These are phyloP conservation scores for Brachycybe producta DNA, from an alignment of 2,888 invertebrate genomes.

Conservation along the genomic window DNA sequence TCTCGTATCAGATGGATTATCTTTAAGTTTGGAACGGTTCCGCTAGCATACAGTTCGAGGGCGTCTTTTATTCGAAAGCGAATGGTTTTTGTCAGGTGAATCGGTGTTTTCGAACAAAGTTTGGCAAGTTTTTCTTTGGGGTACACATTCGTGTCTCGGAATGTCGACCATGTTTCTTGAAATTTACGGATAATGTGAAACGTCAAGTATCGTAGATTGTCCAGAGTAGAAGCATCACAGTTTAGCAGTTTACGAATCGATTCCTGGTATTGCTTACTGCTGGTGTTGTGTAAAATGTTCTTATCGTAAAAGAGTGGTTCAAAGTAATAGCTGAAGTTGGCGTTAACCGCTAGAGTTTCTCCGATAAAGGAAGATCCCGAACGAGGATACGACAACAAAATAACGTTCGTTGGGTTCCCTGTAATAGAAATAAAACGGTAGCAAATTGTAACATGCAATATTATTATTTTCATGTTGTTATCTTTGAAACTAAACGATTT, in stretches of 20 bases:
- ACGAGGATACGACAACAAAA: slow-evolving; percentile 16
- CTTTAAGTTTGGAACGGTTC: slow-evolving; percentile 1
- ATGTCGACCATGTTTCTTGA: neutral
- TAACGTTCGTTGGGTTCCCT: slow-evolving; percentile 15
- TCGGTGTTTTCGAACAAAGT: neutral
- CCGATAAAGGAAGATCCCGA: slow-evolving; percentile 18
- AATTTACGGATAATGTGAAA: slow-evolving; percentile 18
- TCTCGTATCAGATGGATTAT: slow-evolving; percentile 14
- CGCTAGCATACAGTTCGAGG: neutral
- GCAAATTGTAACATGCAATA: no score
- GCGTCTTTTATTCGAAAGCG: slow-evolving; percentile 11
- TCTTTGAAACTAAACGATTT: no score
- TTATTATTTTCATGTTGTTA: no score
- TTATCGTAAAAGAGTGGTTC: slow-evolving; percentile 14
- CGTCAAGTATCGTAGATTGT: neutral
- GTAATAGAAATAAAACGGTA: slow-evolving; percentile 1
- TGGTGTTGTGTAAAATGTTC: neutral
- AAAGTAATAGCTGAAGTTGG: slow-evolving; percentile 15
- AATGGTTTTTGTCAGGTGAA: slow-evolving; percentile 17
- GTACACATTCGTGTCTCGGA: neutral
- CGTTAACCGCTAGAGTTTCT: slow-evolving; percentile 14
- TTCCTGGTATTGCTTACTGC: neutral
- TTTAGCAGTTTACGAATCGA: slow-evolving; percentile 2
- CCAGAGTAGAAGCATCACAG: slow-evolving; percentile 10
- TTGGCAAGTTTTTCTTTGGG: neutral